phyloP scores from a whole-genome alignment of 2,888 invertebrate genomes.

The Maniola hyperantus region DNA sequence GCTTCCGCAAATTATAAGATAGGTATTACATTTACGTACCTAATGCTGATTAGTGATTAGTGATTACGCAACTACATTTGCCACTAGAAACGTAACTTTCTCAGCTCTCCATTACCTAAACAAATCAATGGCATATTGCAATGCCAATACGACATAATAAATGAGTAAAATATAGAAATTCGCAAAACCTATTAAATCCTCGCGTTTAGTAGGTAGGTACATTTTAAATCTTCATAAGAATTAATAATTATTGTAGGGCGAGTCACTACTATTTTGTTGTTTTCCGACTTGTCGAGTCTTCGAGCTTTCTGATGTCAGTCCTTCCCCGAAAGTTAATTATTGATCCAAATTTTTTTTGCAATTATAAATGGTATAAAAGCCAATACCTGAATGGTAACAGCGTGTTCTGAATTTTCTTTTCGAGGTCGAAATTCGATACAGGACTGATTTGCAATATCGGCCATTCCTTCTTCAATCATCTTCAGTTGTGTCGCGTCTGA shows the following conservation, averaged over 20 bases:
- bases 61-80: background rate
- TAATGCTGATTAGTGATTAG: too few species aligned
- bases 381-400: constrained; percentile 64
- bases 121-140: background rate
- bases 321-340: too few species aligned
- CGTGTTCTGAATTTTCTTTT: constrained; percentile 59
- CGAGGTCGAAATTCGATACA: constrained; percentile 66
- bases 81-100: background rate
- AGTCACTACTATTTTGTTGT: too few species aligned
- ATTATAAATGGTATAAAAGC: too few species aligned
- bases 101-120: background rate
- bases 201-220: too few species aligned
- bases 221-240: too few species aligned
- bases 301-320: too few species aligned
- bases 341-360: too few species aligned
- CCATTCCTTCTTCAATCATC: constrained; percentile 67
- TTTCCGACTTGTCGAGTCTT: too few species aligned
- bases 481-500: constrained; percentile 66
- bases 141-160: background rate
- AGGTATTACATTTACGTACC: background rate
- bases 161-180: too few species aligned
- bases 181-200: too few species aligned
- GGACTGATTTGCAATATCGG: constrained; percentile 69
- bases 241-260: too few species aligned
- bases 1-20: background rate